phyloP scores from a whole-genome alignment of 2,888 invertebrate genomes.

The Cheiracanthium punctorium region DNA sequence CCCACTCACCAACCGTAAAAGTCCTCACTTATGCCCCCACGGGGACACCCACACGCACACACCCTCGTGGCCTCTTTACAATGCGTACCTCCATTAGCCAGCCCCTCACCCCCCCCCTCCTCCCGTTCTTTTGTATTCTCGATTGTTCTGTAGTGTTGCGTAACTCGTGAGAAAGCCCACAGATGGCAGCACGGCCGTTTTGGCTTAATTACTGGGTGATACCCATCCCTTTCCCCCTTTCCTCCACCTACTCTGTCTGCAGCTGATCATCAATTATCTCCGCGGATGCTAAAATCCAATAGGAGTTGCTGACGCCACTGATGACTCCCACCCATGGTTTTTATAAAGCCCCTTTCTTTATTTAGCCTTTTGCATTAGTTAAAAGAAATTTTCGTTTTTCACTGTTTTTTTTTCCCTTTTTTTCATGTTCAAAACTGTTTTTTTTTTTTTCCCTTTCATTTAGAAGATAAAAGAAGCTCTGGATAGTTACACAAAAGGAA shows the following conservation, averaged over 20 bases:
- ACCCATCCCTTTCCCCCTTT: neutral
- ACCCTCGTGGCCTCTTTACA: neutral
- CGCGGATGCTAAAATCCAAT: constrained; percentile 63
- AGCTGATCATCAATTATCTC: constrained; percentile 65
- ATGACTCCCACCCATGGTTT: constrained; percentile 36
- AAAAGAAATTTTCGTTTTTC: neutral
- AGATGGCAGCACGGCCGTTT: constrained; percentile 57
- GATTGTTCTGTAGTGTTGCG: constrained; percentile 64
- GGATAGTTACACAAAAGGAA: neutral
- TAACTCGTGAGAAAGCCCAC: constrained; percentile 65
- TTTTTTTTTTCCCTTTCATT: neutral
- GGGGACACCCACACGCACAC: neutral
- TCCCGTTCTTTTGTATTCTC: constrained; percentile 33
- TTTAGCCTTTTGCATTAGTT: constrained; percentile 8
- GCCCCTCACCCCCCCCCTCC: neutral
- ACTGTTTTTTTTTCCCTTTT: neutral
- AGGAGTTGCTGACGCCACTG: constrained; percentile 56
- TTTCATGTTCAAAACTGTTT: neutral
- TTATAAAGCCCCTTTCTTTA: neutral
- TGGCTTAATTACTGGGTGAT: constrained; percentile 67
- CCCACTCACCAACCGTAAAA: neutral
- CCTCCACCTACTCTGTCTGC: neutral
- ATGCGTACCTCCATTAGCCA: constrained; percentile 43
- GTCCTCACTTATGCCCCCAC: neutral
- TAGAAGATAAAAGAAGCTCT: neutral